These are phyloP conservation scores for Acrobasis consociella DNA, from an alignment of 2,888 invertebrate species.

Conservation along the genomic window DNA sequence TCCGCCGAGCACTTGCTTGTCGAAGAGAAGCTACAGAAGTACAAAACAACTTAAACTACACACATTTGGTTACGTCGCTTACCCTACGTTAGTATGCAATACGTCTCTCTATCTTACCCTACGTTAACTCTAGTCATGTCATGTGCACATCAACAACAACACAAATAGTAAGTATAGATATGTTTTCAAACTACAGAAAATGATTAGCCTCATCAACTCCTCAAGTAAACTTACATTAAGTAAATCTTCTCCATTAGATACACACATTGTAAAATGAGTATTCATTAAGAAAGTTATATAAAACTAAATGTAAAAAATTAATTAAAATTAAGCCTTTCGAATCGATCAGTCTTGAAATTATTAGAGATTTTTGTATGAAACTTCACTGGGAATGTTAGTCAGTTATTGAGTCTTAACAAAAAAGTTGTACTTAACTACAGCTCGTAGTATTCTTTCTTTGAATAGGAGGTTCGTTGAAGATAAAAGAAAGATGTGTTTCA, in stretches of 20 bases:
- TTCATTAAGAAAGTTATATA: conserved; percentile 2
- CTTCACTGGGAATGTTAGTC: conserved; percentile 15
- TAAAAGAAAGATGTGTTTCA: too few relatives aligned
- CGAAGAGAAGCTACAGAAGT: conserved; percentile 25
- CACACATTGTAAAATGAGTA: conserved; percentile 10
- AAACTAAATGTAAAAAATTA: not conserved
- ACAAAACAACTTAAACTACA: conserved; percentile 43
- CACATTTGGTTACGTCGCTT: conserved; percentile 52
- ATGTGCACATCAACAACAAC: conserved; percentile 12
- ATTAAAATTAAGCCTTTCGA: conserved; percentile 11
- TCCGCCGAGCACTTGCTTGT: conserved; percentile 14
- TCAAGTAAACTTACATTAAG: not conserved
- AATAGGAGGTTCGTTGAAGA: too few relatives aligned
- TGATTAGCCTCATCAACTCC: not conserved
- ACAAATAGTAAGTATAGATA: not conserved
- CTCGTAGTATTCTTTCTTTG: too few relatives aligned
- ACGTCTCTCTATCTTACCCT: not conserved
- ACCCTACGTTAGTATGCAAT: conserved; percentile 15
- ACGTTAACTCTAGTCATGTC: not conserved
- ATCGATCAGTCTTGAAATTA: conserved; percentile 13
- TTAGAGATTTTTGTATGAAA: not conserved
- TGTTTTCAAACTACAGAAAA: not conserved
- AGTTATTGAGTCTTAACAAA: conserved; percentile 6
- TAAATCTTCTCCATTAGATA: not conserved
- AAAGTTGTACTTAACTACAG: not conserved